Evolutionary conservation across 23 tunicate species (phyloP).

Genomic region (Trididemnum miniatum): DNA sequence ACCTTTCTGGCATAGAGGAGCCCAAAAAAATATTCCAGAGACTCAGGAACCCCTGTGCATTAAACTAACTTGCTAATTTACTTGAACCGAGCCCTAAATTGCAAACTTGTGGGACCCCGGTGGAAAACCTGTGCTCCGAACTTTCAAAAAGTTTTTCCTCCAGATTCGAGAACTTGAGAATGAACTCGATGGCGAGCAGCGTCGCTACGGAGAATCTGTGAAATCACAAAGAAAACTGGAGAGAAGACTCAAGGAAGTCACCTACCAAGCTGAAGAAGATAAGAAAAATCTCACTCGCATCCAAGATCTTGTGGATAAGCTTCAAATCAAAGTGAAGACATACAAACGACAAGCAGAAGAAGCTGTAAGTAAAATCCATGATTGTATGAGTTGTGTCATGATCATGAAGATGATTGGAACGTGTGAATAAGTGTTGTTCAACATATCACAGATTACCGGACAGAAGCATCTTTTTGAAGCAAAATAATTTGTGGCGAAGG

Average conservation of each 20-base stretch:
- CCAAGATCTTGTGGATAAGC: conserved; percentile 94
- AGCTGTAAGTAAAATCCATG: conserved; percentile 83
- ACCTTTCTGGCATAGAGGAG: no score
- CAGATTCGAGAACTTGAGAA: conserved; percentile 96
- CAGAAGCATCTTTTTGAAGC: no score
- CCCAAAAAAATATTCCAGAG: no score
- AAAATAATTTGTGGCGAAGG: no score
- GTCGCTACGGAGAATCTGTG: conserved; percentile 85
- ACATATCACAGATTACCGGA: no score
- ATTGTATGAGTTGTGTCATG: no score
- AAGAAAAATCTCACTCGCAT: conserved; percentile 90
- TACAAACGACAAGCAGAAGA: conserved; percentile 99
- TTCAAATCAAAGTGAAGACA: conserved; percentile 96
- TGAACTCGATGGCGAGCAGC: conserved; percentile 93
- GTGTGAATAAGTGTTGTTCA: no score
- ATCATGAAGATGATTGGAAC: conserved; percentile 5
- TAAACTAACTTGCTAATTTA: no score
- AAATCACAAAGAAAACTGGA: conserved; percentile 78
- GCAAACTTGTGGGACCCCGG: no score
- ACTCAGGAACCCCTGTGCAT: no score
- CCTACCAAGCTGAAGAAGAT: conserved; percentile 90
- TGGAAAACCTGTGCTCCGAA: no score
- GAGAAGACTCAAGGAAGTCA: conserved; percentile 66
- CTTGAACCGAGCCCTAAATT: no score
- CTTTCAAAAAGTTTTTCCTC: neutral